phyloP scores from a whole-genome alignment of 2,888 invertebrate genomes.

The Mechanitis mazaeus region DNA sequence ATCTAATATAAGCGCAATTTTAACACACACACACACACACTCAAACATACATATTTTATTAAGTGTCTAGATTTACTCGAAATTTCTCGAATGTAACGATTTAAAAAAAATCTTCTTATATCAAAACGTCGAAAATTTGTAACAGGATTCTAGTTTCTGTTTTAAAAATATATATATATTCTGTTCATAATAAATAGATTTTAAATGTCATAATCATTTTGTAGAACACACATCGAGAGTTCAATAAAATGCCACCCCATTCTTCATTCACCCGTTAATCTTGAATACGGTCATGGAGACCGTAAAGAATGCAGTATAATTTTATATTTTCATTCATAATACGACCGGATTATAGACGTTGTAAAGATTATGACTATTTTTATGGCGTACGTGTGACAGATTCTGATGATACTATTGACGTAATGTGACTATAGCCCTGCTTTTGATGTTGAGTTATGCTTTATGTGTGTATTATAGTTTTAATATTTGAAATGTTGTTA shows the following conservation, averaged over 20 bases:
- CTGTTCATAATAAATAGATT: not conserved
- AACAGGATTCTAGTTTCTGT: no score
- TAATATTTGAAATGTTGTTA: no score
- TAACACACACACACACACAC: no score
- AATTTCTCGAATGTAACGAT: no score
- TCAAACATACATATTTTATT: no score
- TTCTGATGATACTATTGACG: slow-evolving; percentile 14
- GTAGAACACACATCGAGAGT: not conserved
- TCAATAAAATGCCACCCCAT: slow-evolving; percentile 13
- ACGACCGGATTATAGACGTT: slow-evolving; percentile 35
- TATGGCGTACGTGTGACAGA: slow-evolving; percentile 33
- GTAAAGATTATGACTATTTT: slow-evolving; percentile 41
- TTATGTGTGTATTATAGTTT: no score
- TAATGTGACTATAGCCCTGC: slow-evolving; percentile 9
- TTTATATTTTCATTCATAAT: slow-evolving; percentile 53
- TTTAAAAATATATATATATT: not conserved
- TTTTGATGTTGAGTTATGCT: no score
- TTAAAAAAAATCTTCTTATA: no score
- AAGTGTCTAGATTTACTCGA: no score
- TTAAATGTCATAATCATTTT: not conserved
- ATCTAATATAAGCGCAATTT: not conserved
- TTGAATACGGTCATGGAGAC: slow-evolving; percentile 33
- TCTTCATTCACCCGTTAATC: slow-evolving; percentile 10
- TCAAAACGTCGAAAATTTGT: no score
- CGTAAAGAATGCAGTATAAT: slow-evolving; percentile 41